phyloP scores from a whole-genome alignment of 2,797 vertebrate species.

The Urosaurus nigricauda region DNA sequence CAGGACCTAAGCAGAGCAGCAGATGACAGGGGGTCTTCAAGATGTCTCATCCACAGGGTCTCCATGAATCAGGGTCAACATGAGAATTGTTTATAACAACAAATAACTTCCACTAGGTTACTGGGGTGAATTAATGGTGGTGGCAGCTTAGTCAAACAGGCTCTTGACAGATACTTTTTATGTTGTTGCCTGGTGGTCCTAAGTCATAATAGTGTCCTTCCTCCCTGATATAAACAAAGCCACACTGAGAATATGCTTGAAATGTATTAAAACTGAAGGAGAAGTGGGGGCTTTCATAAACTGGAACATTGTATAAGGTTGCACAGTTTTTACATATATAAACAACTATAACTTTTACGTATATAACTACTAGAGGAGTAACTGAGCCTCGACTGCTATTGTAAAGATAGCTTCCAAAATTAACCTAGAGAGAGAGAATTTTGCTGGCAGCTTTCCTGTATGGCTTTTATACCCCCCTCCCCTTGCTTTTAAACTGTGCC shows the following conservation, averaged over 20 bases:
- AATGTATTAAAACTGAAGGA: not conserved
- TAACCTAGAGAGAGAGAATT: slow-evolving; percentile 19
- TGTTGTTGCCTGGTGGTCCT: not conserved
- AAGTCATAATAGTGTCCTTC: not conserved
- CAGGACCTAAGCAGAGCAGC: too few relatives aligned
- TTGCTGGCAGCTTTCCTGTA: slow-evolving; percentile 11
- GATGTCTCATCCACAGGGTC: too few relatives aligned
- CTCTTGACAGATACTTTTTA: not conserved
- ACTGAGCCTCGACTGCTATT: not conserved
- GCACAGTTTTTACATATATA: not conserved
- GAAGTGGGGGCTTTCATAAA: not conserved
- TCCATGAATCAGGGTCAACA: too few relatives aligned
- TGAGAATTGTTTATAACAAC: too few relatives aligned
- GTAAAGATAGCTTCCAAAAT: slow-evolving; percentile 33
- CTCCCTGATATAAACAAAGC: too few relatives aligned
- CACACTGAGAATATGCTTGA: not conserved
- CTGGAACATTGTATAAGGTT: not conserved
- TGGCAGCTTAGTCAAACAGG: too few relatives aligned
- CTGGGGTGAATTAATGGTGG: too few relatives aligned
- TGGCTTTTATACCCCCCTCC: slow-evolving; percentile 3
- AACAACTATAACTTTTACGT: not conserved
- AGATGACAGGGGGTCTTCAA: too few relatives aligned
- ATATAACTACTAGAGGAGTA: not conserved
- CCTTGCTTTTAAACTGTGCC: slow-evolving; percentile 26
- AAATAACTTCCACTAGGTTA: too few relatives aligned